Evolutionary conservation across 2,113 vertebrate genomes (phyloP).

Genomic region (Atlantisia rogersi): DNA sequence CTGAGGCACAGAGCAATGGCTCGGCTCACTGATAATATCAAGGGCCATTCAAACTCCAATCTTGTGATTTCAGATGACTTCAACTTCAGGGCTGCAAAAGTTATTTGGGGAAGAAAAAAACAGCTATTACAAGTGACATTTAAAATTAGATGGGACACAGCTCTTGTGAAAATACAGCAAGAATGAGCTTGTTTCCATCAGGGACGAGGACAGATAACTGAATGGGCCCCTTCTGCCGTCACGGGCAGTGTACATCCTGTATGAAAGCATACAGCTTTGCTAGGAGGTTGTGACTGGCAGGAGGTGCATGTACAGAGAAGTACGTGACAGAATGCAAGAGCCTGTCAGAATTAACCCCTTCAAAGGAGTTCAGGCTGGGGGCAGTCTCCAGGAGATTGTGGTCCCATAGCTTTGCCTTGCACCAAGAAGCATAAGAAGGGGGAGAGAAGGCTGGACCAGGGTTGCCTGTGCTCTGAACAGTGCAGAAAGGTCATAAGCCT

Average conservation of each 20-base stretch:
- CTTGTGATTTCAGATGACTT: slow-evolving; percentile 28
- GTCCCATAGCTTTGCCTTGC: not conserved
- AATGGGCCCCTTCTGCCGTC: not conserved
- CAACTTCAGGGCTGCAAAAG: slow-evolving; percentile 4
- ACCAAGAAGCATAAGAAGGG: not conserved
- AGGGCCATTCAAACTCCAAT: not conserved
- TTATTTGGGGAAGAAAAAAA: slow-evolving; percentile 16
- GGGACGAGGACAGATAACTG: not conserved
- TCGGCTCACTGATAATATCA: not conserved
- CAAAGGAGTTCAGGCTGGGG: not conserved
- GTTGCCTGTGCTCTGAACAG: not conserved
- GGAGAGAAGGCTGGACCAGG: not conserved
- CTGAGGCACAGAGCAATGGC: not conserved
- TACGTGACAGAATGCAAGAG: not conserved
- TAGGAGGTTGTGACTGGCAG: not conserved
- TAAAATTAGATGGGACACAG: slow-evolving; percentile 10
- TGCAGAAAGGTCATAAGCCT: not conserved
- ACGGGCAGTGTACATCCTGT: not conserved
- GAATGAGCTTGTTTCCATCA: not conserved
- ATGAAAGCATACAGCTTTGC: not conserved
- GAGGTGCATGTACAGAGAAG: not conserved
- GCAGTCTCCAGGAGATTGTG: not conserved
- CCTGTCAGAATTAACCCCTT: not conserved
- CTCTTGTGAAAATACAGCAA: not conserved
- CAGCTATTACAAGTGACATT: slow-evolving; percentile 29